Evolutionary conservation across 2,113 vertebrate genomes (phyloP).

Genomic region (Bambusicola thoracicus): DNA sequence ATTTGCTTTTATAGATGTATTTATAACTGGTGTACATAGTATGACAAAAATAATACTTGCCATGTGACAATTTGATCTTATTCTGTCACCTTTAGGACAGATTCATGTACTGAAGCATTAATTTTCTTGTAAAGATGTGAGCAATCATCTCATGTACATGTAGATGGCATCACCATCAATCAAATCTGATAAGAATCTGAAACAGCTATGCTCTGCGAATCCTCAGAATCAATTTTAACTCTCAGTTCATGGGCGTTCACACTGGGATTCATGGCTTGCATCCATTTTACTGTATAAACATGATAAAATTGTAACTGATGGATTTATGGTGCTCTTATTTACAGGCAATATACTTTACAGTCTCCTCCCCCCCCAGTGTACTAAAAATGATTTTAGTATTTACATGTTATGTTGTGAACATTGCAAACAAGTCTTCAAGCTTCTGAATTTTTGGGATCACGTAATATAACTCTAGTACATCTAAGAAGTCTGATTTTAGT

Average conservation of each 20-base stretch:
- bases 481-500: not conserved
- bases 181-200: not conserved
- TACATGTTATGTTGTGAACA: not conserved
- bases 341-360: not conserved
- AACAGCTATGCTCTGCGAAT: not conserved
- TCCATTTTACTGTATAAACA: not conserved
- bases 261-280: not conserved
- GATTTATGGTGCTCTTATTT: not conserved
- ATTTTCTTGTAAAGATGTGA: not conserved
- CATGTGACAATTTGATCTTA: not conserved
- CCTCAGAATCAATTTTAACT: not conserved
- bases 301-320: not conserved
- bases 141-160: not conserved
- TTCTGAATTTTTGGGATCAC: not conserved
- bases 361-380: too few relatives aligned
- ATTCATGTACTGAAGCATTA: not conserved
- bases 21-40: not conserved
- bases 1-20: not conserved
- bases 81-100: not conserved
- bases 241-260: not conserved
- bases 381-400: conserved; percentile 27
- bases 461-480: not conserved
- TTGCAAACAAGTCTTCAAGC: not conserved
- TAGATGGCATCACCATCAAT: not conserved
- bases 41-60: not conserved